A percentile compares a stretch with the other conserved stretches of the same genome.
These are phyloP conservation scores for Geotrupes spiniger DNA, from an alignment of 2,888 invertebrate species.

Conservation along the genomic window DNA sequence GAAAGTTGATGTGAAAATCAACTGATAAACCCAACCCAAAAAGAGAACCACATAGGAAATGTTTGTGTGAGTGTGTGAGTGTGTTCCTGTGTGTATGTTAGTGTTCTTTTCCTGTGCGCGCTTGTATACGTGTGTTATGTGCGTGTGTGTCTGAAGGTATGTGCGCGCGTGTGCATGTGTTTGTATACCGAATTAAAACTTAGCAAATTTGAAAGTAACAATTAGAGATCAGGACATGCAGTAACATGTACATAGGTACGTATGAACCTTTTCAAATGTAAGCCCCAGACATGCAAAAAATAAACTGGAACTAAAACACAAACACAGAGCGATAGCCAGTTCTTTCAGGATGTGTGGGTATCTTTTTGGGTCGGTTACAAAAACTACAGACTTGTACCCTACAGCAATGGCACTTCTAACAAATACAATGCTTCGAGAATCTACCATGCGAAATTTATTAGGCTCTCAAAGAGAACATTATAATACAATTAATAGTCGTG, in stretches of 20 bases:
- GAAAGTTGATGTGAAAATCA: constrained; percentile 20
- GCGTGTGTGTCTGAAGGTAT: no score
- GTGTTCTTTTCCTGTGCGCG: no score
- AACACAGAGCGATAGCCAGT: constrained; percentile 35
- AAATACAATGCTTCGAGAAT: constrained; percentile 45
- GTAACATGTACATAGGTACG: constrained; percentile 29
- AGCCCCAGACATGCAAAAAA: constrained; percentile 44
- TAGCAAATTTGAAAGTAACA: constrained; percentile 2
- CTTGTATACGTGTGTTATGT: no score
- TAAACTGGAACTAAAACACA: constrained; percentile 38
- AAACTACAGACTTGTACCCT: constrained; percentile 46
- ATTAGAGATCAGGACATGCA: constrained; percentile 38
- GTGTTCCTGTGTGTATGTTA: no score
- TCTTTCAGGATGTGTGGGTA: constrained; percentile 22
- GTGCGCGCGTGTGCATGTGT: constrained; percentile 2
- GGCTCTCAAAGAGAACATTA: constrained; percentile 34
- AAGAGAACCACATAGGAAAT: constrained; percentile 34
- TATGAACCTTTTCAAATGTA: constrained; percentile 31
- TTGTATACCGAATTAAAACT: neutral
- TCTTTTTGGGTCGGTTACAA: constrained; percentile 53
- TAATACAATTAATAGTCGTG: constrained; percentile 34
- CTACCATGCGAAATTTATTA: constrained; percentile 50
- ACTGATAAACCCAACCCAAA: constrained; percentile 47
- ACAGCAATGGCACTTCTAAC: constrained; percentile 50
- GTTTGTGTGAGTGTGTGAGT: neutral